These are phyloP conservation scores for Leptoteleia sp. DNA, from an alignment of 1,140 invertebrate species.

Conservation along the genomic window DNA sequence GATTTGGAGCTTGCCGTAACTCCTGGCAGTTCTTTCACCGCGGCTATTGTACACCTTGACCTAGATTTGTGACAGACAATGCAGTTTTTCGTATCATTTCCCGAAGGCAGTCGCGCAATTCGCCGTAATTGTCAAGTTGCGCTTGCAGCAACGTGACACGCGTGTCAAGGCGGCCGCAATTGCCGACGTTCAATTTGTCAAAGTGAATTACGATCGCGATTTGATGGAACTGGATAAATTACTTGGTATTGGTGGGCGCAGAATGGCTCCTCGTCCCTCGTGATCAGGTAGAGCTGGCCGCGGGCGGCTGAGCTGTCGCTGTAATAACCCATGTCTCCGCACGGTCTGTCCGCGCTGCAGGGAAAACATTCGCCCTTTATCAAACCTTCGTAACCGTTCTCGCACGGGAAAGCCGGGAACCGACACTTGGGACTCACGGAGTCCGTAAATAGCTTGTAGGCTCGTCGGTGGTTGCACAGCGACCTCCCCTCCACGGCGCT, in stretches of 20 bases:
- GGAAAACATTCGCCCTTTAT: slow-evolving; percentile 88
- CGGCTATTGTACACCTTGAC: slow-evolving; percentile 89
- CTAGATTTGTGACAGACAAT: slow-evolving; percentile 56
- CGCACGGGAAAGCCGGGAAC: slow-evolving; percentile 93
- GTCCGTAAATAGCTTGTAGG: slow-evolving; percentile 96
- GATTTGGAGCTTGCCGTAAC: slow-evolving; percentile 91
- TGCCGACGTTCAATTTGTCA: slow-evolving; percentile 4
- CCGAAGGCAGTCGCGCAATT: too few relatives aligned
- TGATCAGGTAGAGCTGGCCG: slow-evolving; percentile 92
- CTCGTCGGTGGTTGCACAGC: slow-evolving; percentile 94
- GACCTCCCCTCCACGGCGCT: slow-evolving; percentile 92
- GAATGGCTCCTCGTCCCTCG: slow-evolving; percentile 94
- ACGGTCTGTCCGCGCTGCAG: slow-evolving; percentile 83
- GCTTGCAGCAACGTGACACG: slow-evolving; percentile 7
- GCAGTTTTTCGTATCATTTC: slow-evolving; percentile 43
- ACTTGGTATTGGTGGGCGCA: slow-evolving; percentile 93
- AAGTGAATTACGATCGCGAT: not conserved
- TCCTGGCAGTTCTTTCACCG: slow-evolving; percentile 84
- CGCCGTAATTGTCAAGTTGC: slow-evolving; percentile 6
- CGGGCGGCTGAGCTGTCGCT: slow-evolving; percentile 90
- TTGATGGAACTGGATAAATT: slow-evolving; percentile 16
- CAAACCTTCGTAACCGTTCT: slow-evolving; percentile 90
- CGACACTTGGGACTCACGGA: slow-evolving; percentile 93
- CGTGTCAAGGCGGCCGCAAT: slow-evolving; percentile 6
- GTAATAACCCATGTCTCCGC: slow-evolving; percentile 97